Base-by-base conservation (phyloP, 1,140 invertebrate genomes). In the Pogonomyrmex barbatus region DNA sequence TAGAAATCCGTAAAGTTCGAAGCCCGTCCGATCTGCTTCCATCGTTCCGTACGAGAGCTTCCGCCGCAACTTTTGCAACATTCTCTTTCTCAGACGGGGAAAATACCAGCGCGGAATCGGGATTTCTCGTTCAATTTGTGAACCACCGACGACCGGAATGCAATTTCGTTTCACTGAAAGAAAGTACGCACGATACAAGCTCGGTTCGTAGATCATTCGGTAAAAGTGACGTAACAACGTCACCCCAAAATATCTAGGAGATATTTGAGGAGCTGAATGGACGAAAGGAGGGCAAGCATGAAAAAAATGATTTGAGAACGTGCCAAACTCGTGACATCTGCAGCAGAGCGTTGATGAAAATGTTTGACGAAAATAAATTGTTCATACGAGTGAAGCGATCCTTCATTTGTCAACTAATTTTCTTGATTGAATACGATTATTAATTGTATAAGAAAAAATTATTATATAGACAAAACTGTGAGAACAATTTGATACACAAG, bases 61-160 rank as follows among this genome's bases (percentile, higher is more conserved):
- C 52, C 50, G 54, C 45, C 39, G 54, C 52, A 81, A 67, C 84
- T 70, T 83, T 82, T 52, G 12, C 65, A 86, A 83, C 52, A 24
- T 68, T 10, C 78, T 58, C 42, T 73, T 89, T 67, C 54, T 63
- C 52, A 52, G 30, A 17, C 50, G 50, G 54, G 71, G 33, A 58
- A 86, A 86, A 82, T 76, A 78, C 75, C 62, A 56, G 36, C 42
- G 33, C 71, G 87, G n/a, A n/a, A 91, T 87, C 73, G 70, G 83
- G 87, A 91, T 86, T 78, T 90, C 86, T 79, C 83, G 83, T 58
- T 84, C 60, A 67, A 83, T 81, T 88, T 60, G 78, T 71, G 70
- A 88, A 87, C 62, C 85, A 52, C 60, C 70, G 58, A 65, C 81
- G 47, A 62, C 56, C 52, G 60, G 71, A 90, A 89, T 90, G 86